Percentiles rank a stretch among this genome's conserved stretches.
Evolutionary conservation across 2,888 invertebrate species (phyloP).

Genomic region (Drosophila kambysellisi): DNA sequence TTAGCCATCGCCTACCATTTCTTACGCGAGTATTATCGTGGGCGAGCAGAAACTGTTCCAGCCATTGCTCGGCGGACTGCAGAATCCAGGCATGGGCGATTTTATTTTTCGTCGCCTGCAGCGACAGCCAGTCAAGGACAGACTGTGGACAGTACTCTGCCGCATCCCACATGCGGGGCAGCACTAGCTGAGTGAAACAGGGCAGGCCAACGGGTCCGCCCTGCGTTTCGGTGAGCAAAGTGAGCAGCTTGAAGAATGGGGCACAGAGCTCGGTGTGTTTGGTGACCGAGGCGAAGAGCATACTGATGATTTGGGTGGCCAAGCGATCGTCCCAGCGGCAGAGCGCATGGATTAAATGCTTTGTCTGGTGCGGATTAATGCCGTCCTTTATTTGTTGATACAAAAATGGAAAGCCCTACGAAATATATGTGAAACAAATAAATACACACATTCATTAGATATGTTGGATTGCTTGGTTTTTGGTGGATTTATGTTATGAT

Average conservation of each 20-base stretch:
- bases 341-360: constrained; percentile 95
- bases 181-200: constrained; percentile 95
- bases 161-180: constrained; percentile 95
- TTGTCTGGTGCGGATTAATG: constrained; percentile 95
- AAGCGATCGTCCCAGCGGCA: constrained; percentile 96
- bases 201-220: constrained; percentile 91
- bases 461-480: constrained; percentile 15
- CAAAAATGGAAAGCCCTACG: constrained; percentile 95
- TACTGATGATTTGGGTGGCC: constrained; percentile 94
- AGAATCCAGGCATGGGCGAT: constrained; percentile 96
- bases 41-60: constrained; percentile 94
- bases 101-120: constrained; percentile 94
- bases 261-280: constrained; percentile 95
- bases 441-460: constrained; percentile 27
- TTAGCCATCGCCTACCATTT: constrained; percentile 87
- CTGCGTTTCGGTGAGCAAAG: constrained; percentile 93
- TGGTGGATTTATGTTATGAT: constrained; percentile 13
- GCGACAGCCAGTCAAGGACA: constrained; percentile 95
- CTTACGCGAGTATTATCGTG: constrained; percentile 94
- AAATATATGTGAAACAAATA: constrained; percentile 58
- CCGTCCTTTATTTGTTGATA: constrained; percentile 98
- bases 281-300: constrained; percentile 96
- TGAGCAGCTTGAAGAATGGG: constrained; percentile 96
- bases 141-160: constrained; percentile 96
- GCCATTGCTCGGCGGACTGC: constrained; percentile 96